Evolutionary conservation across 2,888 invertebrate species (phyloP), one percentile per base, ranked within the genome.

Genomic region (Oscheius sp.): DNA sequence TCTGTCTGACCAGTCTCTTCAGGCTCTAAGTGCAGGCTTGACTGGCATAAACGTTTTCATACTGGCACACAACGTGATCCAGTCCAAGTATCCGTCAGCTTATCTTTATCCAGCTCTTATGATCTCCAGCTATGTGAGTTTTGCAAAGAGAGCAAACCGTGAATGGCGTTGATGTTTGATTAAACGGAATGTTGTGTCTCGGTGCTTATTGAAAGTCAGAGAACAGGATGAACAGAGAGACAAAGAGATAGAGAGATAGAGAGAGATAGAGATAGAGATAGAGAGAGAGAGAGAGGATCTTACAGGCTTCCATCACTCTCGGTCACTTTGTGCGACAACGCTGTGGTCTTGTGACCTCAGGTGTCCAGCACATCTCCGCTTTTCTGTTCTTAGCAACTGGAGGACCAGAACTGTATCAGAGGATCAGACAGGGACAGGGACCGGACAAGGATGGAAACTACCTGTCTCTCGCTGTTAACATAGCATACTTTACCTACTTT

Each of bases 281-380:
- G n/a, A 58, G 60, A 59, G 33, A 10, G 9, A 35, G 10, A 50
- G 32, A 53, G 7, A n/a, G 11, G 33, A 29, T 5, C 3, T 74
- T 84, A 68, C 72, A 86, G 87, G 63, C 75, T 10, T 77, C 77
- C 13, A 77, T 84, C 13, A 74, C 82, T 10, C 37, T 81, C 9
- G 60, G 96, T 76, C 91, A 95, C 80, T 91, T 93, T 85, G 93
- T 93, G 89, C 95, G 96, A 90, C 93, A 93, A 85, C 93, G 93
- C 89, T 92, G 93, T 91, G 97, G 97, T n/a, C 92, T 95, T 87
- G 92, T 94, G 87, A 93, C 96, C 9, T 96, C 97, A 4, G 97
- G 96, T 1, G 92, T 95, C 72, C 91, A 95, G 77, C 96, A 96
- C 90, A 90, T 95, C 81, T 96, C 96, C 90, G 97, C 96, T 95